Conservation (phyloP, 2,113 vertebrate genomes). For the Stigmatopora nigra region DNA sequence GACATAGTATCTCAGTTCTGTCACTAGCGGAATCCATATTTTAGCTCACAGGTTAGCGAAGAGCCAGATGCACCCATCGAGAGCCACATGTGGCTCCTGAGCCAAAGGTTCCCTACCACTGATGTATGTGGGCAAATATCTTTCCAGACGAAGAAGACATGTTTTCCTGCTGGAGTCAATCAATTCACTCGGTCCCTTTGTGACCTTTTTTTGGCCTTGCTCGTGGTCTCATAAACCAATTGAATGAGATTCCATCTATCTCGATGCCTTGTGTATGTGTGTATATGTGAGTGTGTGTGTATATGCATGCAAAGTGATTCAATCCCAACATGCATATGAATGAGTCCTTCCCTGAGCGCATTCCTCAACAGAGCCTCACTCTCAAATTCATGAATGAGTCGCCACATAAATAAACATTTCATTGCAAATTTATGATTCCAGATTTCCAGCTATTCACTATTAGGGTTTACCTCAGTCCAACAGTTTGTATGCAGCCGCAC, state of each 20-base stretch:
- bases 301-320: not conserved
- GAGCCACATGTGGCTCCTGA: too few relatives aligned
- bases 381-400: not conserved
- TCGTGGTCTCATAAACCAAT: not conserved
- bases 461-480: not conserved
- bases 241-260: not conserved
- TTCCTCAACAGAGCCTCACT: not conserved
- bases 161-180: not conserved
- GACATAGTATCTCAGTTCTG: too few relatives aligned
- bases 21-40: too few relatives aligned
- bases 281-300: too few relatives aligned
- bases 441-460: not conserved
- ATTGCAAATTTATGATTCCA: conserved; percentile 1
- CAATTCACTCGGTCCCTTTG: not conserved
- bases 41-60: too few relatives aligned
- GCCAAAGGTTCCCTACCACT: too few relatives aligned
- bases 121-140: conserved; percentile 2
- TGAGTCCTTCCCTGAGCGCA: not conserved
- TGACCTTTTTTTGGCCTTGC: not conserved
- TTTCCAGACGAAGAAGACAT: not conserved
- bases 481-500: not conserved
- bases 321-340: conserved; percentile 6
- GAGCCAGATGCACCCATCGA: too few relatives aligned
- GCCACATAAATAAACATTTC: conserved; percentile 6
- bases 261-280: too few relatives aligned